A percentile compares a stretch with the other conserved stretches of the same genome.
Conservation (phyloP, 2,888 invertebrate species). For the Lithophane socia region DNA sequence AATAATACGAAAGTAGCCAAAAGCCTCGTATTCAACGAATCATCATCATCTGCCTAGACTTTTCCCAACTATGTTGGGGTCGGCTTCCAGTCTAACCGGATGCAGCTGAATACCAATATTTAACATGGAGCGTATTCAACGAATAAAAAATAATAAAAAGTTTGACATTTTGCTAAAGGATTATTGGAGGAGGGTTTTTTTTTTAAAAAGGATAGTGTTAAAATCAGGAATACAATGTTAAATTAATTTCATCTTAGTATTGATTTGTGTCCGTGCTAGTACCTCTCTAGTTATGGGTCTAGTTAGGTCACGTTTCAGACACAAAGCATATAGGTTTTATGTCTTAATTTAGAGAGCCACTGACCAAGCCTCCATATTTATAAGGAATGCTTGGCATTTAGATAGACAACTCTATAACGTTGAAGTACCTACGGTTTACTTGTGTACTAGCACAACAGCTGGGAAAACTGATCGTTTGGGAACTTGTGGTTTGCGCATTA, state of each 20-base stretch:
- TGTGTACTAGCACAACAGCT: neutral
- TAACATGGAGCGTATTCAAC: too few relatives aligned
- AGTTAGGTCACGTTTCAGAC: slow-evolving; percentile 82
- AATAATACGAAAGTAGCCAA: too few relatives aligned
- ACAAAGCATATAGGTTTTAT: slow-evolving; percentile 84
- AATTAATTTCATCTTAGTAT: slow-evolving; percentile 22
- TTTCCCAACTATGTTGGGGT: too few relatives aligned
- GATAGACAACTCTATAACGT: slow-evolving; percentile 36
- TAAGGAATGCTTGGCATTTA: slow-evolving; percentile 64
- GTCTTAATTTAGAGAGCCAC: slow-evolving; percentile 83
- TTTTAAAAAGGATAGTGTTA: too few relatives aligned
- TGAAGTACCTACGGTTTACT: slow-evolving; percentile 28
- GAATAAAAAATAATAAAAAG: too few relatives aligned
- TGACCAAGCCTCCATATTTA: slow-evolving; percentile 67
- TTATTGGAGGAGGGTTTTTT: too few relatives aligned
- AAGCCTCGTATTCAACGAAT: too few relatives aligned
- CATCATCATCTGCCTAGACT: too few relatives aligned
- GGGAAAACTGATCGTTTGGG: neutral
- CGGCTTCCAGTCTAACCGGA: too few relatives aligned
- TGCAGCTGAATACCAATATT: too few relatives aligned
- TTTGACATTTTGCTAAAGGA: too few relatives aligned
- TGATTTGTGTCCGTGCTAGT: slow-evolving; percentile 65
- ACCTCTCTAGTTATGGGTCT: slow-evolving; percentile 77
- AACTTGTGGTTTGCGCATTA: neutral
- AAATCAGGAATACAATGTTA: neutral